phyloP scores from a whole-genome alignment of 2,113 vertebrate species.

The Brachirus orientalis region DNA sequence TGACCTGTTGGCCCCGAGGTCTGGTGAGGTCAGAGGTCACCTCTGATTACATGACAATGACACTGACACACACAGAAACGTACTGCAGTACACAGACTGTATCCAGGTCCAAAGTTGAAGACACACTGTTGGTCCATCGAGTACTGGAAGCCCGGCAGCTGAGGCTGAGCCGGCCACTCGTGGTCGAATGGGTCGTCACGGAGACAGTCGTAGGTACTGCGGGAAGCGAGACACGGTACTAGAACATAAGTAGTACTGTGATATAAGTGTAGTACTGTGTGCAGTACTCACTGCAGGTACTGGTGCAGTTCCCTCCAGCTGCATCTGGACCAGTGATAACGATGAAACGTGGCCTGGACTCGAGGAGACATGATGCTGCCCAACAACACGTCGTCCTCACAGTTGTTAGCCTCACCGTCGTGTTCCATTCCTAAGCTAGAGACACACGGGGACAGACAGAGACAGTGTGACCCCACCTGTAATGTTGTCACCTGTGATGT shows the following conservation, averaged over 20 bases:
- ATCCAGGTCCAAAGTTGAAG: slow-evolving; percentile 94
- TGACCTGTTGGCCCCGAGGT: too few species aligned
- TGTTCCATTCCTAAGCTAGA: slow-evolving; percentile 96
- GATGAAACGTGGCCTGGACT: slow-evolving; percentile 94
- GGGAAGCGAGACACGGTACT: background rate
- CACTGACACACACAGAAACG: slow-evolving; percentile 58
- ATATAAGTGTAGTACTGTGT: background rate
- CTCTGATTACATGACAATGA: background rate
- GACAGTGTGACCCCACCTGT: too few species aligned
- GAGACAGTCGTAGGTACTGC: slow-evolving; percentile 95
- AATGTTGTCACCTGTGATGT: too few species aligned
- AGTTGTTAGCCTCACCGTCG: slow-evolving; percentile 93
- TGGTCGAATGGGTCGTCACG: slow-evolving; percentile 94
- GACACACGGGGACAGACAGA: background rate
- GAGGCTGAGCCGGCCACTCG: slow-evolving; percentile 91
- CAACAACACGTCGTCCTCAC: slow-evolving; percentile 90
- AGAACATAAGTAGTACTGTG: background rate
- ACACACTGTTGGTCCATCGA: slow-evolving; percentile 98
- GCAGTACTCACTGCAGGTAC: slow-evolving; percentile 86
- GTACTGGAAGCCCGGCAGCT: slow-evolving; percentile 92
- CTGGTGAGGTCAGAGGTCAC: too few species aligned
- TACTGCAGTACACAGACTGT: slow-evolving; percentile 95
- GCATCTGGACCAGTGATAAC: slow-evolving; percentile 97
- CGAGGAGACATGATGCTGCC: slow-evolving; percentile 98
- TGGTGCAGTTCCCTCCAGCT: slow-evolving; percentile 93